Percentiles rank a stretch among this genome's conserved stretches.
These are phyloP conservation scores for Lordiphosa mommai DNA, from an alignment of 1,140 invertebrate species.

Conservation along the genomic window DNA sequence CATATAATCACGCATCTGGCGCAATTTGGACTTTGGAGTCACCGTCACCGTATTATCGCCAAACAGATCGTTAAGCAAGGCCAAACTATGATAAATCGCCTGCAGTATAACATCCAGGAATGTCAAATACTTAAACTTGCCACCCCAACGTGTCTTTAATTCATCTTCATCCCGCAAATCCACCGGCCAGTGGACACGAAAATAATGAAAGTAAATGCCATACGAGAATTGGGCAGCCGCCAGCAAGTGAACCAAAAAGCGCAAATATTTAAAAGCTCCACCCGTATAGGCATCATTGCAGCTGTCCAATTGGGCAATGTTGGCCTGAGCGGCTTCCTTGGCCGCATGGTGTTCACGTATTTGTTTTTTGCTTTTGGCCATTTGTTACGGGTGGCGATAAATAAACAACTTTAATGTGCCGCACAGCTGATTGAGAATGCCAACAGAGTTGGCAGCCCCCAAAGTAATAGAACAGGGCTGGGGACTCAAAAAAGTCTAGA, in stretches of 20 bases:
- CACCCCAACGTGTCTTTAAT: constrained; percentile 58
- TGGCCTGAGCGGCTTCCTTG: constrained; percentile 35
- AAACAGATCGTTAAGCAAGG: constrained; percentile 56
- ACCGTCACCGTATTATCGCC: constrained; percentile 41
- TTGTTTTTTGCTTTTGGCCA: constrained; percentile 57
- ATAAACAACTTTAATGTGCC: constrained; percentile 7
- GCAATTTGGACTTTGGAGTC: constrained; percentile 36
- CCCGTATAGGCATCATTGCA: constrained; percentile 61
- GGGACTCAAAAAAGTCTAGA: background rate
- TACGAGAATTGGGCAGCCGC: constrained; percentile 60
- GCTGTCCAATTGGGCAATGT: constrained; percentile 31
- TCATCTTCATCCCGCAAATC: constrained; percentile 48
- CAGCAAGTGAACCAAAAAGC: constrained; percentile 55
- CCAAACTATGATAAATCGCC: constrained; percentile 56
- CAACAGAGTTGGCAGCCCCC: constrained; percentile 3
- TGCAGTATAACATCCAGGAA: constrained; percentile 67
- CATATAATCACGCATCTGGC: constrained; percentile 46
- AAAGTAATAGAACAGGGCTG: background rate
- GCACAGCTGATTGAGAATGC: background rate
- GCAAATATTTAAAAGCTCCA: constrained; percentile 60
- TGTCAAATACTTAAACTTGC: constrained; percentile 72
- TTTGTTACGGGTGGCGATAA: constrained; percentile 12
- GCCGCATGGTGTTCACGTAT: constrained; percentile 39
- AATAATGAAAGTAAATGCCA: constrained; percentile 62
- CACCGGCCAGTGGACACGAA: constrained; percentile 50